Evolutionary conservation across 2,797 vertebrate species (phyloP), one percentile per base, ranked within the genome.

Genomic region (Ispidina picta): DNA sequence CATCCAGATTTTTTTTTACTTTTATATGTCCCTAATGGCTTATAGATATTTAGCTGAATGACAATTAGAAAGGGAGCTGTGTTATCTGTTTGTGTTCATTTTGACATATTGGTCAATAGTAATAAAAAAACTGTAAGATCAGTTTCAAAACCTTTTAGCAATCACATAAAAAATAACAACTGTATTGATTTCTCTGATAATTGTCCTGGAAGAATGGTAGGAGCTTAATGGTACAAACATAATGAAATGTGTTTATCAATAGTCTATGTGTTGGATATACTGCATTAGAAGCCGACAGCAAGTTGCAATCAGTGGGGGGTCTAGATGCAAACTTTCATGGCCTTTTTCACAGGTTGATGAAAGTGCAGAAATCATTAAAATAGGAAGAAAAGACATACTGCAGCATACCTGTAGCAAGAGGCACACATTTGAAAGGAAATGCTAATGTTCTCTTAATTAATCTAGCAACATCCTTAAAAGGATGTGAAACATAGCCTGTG

Each of bases 241-340:
- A 95, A 93, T 94, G 78, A 96, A 95, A 79, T 93, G n/a, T 31
- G 74, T 92, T 96, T 93, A 88, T 96, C 87, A 83, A 54, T 93
- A 80, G 83, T 41, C 78, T 68, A 5, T 51, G 11, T 91, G 41
- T 59, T 80, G 9, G 54, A 66, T 91, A 55, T 77, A 64, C 84
- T 80, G 66, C 31, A 73, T 88, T 66, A 51, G 51, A 86, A 93
- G 46, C 16, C 35, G 74, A 11, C 48, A 80, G 81, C 84, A 87
- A 78, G 26, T 48, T 33, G 7, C 60, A 88, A 68, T 96, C 82
- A 91, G 62, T 84, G 65, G 33, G 65, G 7, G 5, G 7, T 89
- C 75, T 95, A 76, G 60, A 80, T 68, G 31, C 70, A 86, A 90
- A 58, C 65, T 94, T 93, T 78, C 25, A 43, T 63, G 59, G 29